Evolutionary conservation across 1,140 invertebrate genomes (phyloP), one percentile per base, ranked within the genome.

Genomic region (Neodiprion fabricii): DNA sequence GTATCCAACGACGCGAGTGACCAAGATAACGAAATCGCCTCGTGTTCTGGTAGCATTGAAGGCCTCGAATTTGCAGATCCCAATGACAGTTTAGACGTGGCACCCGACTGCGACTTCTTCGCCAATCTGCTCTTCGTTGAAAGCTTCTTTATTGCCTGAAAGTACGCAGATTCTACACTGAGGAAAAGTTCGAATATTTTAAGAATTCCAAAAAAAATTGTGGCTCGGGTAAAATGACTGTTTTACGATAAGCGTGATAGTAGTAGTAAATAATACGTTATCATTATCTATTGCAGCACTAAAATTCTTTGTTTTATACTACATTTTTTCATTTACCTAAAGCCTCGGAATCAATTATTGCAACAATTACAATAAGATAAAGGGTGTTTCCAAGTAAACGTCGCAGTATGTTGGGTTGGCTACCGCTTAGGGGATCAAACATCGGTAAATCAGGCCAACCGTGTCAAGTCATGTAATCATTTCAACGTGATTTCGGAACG

Each of bases 1-100:
- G 83, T 70, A 49, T 87, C 86, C 47, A 86, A 75, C 10, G 87
- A 88, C 9, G 80, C 78, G 61, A 87, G 53, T 1, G 86, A 86
- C 84, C 84, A 85, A 11, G 85, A 86, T 1, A 85, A 70, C 8
- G 86, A 86, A 5, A 76, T 71, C 1, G 78, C 75, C 8, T 87
- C 86, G 12, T 82, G 76, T 10, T 86, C 85, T 28, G 78, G 79
- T 9, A 82, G 79, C 47, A 75, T 73, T 47, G 77, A 76, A 28
- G 73, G 81, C 78, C 81, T 83, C 9, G 79, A 77, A 65, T 74
- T 81, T 71, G 73, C 71, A 12, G 69, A 48, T 77, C 74, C 11
- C 71, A 49, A 70, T 73, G 70, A 12, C 53, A 61, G 3, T 4
- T 61, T 61, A 12, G 11, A 61, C n/a, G 11, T 61, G 70, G 77